Evolutionary conservation across 2,888 invertebrate species (phyloP).

Genomic region (Tuta absoluta): DNA sequence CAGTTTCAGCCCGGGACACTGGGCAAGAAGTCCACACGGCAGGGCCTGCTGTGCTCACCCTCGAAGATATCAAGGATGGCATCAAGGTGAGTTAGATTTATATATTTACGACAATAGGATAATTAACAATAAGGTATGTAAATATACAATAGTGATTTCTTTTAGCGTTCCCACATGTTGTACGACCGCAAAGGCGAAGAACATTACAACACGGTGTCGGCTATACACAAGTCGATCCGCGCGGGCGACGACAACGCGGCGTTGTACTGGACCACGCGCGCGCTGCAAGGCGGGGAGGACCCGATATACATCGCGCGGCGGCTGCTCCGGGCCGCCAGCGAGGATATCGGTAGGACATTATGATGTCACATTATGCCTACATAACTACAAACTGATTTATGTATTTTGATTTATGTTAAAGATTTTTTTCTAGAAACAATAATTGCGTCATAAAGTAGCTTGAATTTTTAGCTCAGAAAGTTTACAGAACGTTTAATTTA

Average conservation of each 20-base stretch:
- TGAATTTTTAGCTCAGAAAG: no score
- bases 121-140: background rate
- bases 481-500: no score
- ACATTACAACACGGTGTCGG: constrained; percentile 91
- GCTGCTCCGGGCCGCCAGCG: constrained; percentile 87
- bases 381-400: no score
- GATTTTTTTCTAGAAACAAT: no score
- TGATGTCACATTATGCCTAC: no score
- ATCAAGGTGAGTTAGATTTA: constrained; percentile 78
- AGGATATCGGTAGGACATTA: constrained; percentile 87
- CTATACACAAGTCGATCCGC: constrained; percentile 90
- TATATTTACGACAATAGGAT: no score
- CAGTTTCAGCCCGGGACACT: constrained; percentile 79
- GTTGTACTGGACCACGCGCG: constrained; percentile 90
- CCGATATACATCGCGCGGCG: constrained; percentile 89
- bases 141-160: constrained; percentile 29
- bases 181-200: constrained; percentile 91
- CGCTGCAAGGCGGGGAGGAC: constrained; percentile 90
- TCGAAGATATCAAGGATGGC: constrained; percentile 86
- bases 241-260: constrained; percentile 91
- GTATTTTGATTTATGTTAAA: no score
- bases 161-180: constrained; percentile 86
- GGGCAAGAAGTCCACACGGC: constrained; percentile 43
- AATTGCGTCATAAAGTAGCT: no score
- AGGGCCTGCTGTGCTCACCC: constrained; percentile 75